Evolutionary conservation across 2,888 invertebrate species (phyloP).

Genomic region (Eutolmus rufibarbis): DNA sequence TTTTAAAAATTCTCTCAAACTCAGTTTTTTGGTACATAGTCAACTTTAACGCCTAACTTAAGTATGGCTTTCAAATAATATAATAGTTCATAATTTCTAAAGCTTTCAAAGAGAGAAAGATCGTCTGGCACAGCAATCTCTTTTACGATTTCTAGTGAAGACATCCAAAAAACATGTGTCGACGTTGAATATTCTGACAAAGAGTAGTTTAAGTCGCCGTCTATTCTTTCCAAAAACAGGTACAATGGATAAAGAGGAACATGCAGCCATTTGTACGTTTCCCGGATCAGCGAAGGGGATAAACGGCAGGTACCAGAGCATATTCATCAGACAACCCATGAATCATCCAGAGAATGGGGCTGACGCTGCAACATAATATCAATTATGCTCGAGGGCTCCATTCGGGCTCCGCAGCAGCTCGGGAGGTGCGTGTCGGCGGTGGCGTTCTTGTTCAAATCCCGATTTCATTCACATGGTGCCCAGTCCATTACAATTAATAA

Average conservation of each 20-base stretch:
- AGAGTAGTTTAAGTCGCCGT: background rate
- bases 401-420: background rate
- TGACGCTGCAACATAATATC: background rate
- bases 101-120: background rate
- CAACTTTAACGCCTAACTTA: too few relatives aligned
- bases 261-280: background rate
- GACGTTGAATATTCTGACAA: background rate
- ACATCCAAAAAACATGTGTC: background rate
- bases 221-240: background rate
- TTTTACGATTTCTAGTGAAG: background rate
- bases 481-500: slow-evolving; percentile 31
- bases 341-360: background rate
- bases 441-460: background rate
- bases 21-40: too few relatives aligned
- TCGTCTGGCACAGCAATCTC: background rate
- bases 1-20: too few relatives aligned
- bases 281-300: background rate
- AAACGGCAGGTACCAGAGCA: background rate
- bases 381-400: background rate
- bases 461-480: background rate
- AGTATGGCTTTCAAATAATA: background rate
- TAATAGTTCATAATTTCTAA: background rate
- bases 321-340: background rate
- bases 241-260: background rate
- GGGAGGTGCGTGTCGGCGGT: background rate